Base-by-base conservation (phyloP, 2,113 vertebrate genomes). In the Pedetes capensis region DNA sequence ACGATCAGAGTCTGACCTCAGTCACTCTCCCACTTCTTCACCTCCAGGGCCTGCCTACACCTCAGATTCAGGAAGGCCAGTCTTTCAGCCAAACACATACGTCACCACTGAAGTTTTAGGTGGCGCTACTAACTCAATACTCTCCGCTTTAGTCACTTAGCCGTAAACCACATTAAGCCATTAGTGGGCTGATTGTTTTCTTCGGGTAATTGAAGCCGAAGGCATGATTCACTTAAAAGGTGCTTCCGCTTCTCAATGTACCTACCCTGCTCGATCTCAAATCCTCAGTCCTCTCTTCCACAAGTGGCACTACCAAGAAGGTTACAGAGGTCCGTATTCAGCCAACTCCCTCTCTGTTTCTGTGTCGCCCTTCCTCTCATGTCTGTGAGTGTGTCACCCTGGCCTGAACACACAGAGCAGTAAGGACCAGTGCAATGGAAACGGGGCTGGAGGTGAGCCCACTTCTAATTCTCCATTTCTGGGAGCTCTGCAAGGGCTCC, bases 201-300 rank as follows among this genome's bases (percentile, higher is more conserved):
- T 68, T 75, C 32, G 17, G 51, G 3, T 25, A 51, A 86, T 4
- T 83, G 86, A 89, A 82, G 69, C 20, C 16, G 88, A 61, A 94
- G 61, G 55, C 37, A 59, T 81, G 89, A 92, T 32, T 88, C 78
- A 92, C 0, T 79, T 71, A 63, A 95, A 92, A 92, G 27, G 42
- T 14, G 81, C 51, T 63, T 80, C 49, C 42, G 25, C 82, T 96
- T 96, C 64, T 83, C 64, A 68, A 29, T 29, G 29, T 57, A 76
- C 17, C 91, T 76, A 51, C 22, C 63, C 29, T 74, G 29, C 32
- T 64, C 63, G 39, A 47, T 76, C 79, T 92, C 74, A 90, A 87
- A 95, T 80, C 42, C 29, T 89, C 63, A 87, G 63, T 44, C 75
- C 63, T 51, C 57, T 64, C 87, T 80, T 87, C 69, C 64, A 87